These are phyloP conservation scores for Castor canadensis DNA, from an alignment of 2,113 vertebrate genomes.

Conservation along the genomic window DNA sequence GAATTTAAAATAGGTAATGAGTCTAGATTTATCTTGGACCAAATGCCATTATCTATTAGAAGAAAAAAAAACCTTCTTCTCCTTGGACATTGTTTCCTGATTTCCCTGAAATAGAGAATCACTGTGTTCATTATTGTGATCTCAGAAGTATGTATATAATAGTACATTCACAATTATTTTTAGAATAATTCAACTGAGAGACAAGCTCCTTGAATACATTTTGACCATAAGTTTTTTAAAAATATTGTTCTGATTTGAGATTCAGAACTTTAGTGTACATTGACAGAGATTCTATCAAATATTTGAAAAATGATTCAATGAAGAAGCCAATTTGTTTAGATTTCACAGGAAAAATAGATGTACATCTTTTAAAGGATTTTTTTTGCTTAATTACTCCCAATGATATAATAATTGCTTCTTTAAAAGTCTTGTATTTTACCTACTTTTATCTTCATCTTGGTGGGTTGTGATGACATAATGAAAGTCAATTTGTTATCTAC, in stretches of 20 bases:
- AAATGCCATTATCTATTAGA: not conserved
- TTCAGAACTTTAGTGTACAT: not conserved
- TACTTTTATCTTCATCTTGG: not conserved
- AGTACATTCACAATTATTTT: not conserved
- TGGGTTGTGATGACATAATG: not conserved
- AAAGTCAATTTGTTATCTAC: not conserved
- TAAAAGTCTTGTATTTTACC: not conserved
- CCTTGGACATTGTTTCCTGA: not conserved
- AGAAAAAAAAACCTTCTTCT: not conserved
- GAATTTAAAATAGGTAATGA: not conserved
- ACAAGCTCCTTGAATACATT: too few relatives aligned
- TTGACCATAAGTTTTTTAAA: not conserved
- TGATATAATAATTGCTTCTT: not conserved
- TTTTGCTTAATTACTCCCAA: not conserved
- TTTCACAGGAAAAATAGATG: not conserved
- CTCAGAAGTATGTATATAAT: not conserved
- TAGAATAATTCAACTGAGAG: not conserved
- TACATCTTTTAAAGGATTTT: too few relatives aligned
- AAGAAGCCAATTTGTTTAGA: not conserved
- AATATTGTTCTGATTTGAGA: not conserved
- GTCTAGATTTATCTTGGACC: not conserved
- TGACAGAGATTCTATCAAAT: not conserved
- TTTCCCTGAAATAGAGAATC: not conserved
- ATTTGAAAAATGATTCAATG: not conserved
- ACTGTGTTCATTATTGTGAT: not conserved